These are phyloP conservation scores for Watsonalla cultraria DNA, from an alignment of 2,888 invertebrate species.

Conservation along the genomic window DNA sequence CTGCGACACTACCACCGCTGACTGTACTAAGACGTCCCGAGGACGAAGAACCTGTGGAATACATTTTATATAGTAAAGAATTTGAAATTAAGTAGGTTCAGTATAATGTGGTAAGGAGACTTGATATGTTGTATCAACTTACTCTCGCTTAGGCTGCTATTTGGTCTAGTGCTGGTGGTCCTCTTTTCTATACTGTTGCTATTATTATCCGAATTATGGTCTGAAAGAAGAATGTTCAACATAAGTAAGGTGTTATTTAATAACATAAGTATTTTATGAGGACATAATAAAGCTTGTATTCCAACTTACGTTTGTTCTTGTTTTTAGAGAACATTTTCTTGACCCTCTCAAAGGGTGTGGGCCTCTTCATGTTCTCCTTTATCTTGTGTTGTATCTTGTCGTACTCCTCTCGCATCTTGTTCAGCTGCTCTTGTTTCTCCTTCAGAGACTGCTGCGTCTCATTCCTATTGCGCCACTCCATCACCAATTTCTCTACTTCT, in stretches of 20 bases:
- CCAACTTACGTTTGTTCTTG: constrained; percentile 71
- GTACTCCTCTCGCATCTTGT: constrained; percentile 88
- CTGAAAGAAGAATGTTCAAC: constrained; percentile 31
- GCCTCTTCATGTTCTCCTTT: constrained; percentile 85
- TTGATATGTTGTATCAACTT: constrained; percentile 24
- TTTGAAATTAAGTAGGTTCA: neutral
- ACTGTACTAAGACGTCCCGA: constrained; percentile 90
- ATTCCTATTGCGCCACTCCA: constrained; percentile 91
- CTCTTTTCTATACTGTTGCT: constrained; percentile 65
- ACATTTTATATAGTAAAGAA: constrained; percentile 1
- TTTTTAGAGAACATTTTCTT: constrained; percentile 85
- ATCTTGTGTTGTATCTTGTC: constrained; percentile 89
- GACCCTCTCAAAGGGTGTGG: constrained; percentile 89
- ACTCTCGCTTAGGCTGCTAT: constrained; percentile 73
- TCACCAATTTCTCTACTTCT: constrained; percentile 90
- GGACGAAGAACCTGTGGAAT: constrained; percentile 83
- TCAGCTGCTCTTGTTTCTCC: constrained; percentile 90
- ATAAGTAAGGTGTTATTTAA: neutral
- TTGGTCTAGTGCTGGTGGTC: constrained; percentile 67
- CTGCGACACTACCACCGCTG: constrained; percentile 88
- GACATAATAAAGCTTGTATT: neutral
- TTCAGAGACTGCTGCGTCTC: constrained; percentile 92
- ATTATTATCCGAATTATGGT: constrained; percentile 42
- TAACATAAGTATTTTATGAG: neutral
- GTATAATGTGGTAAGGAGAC: neutral